Percentiles rank a stretch among this genome's conserved stretches.
These are phyloP conservation scores for Pseudocheirus occidentalis DNA, from an alignment of 2,797 vertebrate species.

Conservation along the genomic window DNA sequence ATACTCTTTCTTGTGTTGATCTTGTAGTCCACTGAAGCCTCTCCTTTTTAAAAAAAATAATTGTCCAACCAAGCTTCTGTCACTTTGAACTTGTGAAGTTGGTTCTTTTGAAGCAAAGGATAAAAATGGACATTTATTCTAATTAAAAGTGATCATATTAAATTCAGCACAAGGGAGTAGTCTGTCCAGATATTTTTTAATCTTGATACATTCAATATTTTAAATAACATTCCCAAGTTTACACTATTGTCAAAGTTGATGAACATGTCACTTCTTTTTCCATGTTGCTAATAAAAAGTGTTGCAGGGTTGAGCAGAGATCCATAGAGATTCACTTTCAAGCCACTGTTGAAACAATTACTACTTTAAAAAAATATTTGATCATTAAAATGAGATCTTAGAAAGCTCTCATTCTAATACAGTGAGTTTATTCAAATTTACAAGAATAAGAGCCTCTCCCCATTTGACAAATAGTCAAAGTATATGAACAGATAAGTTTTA, in stretches of 20 bases:
- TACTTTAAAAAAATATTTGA: not conserved
- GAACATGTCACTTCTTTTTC: not conserved
- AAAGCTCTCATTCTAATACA: not conserved
- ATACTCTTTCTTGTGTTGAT: not conserved
- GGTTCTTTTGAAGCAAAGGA: not conserved
- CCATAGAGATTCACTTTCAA: not conserved
- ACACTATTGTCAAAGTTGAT: not conserved
- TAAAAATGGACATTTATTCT: not conserved
- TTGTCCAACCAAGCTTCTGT: not conserved
- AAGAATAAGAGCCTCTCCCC: not conserved
- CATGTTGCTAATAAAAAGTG: not conserved
- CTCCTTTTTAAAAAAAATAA: not conserved
- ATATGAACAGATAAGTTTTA: not conserved
- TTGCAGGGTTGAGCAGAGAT: not conserved
- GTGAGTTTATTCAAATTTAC: not conserved
- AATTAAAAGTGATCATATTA: not conserved
- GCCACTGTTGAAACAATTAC: not conserved
- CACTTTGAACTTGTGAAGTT: not conserved
- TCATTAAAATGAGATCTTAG: not conserved
- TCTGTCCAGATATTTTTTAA: not conserved
- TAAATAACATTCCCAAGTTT: not conserved
- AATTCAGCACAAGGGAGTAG: not conserved
- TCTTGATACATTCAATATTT: not conserved
- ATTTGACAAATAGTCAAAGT: not conserved
- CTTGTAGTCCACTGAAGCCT: not conserved